A percentile compares a stretch with the other conserved stretches of the same genome.
Conservation (phyloP, 2,888 invertebrate species). For the Cheilosia soror region DNA sequence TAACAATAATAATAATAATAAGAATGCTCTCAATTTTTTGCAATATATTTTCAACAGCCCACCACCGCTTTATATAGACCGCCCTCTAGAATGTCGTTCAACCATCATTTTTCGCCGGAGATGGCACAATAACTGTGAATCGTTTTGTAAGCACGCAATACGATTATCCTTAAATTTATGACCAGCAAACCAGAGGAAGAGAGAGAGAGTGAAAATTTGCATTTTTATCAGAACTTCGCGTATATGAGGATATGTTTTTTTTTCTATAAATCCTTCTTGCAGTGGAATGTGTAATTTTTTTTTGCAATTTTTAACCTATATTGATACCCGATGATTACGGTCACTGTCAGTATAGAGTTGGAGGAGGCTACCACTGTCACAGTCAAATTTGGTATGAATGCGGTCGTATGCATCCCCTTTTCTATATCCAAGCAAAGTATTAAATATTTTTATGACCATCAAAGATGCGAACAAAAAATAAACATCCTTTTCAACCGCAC, state of each 20-base stretch:
- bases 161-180: constrained; percentile 76
- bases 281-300: constrained; percentile 40
- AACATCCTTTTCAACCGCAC: constrained; percentile 27
- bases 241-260: constrained; percentile 20
- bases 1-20: constrained; percentile 65
- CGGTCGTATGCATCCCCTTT: constrained; percentile 29
- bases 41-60: constrained; percentile 54
- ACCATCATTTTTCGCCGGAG: constrained; percentile 54
- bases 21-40: constrained; percentile 70
- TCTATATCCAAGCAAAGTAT: constrained; percentile 55
- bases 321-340: constrained; percentile 41
- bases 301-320: constrained; percentile 35
- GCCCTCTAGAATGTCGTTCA: constrained; percentile 33
- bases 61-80: constrained; percentile 5
- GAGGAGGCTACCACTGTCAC: not conserved
- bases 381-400: constrained; percentile 37
- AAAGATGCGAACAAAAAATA: constrained; percentile 2
- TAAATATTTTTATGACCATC: constrained; percentile 69
- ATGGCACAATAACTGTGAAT: constrained; percentile 75
- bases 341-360: constrained; percentile 23
- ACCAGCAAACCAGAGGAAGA: constrained; percentile 30
- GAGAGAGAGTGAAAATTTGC: constrained; percentile 63
- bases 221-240: constrained; percentile 63
- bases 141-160: constrained; percentile 76
- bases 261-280: constrained; percentile 36